Base-by-base conservation (phyloP, 2,797 vertebrate genomes). In the Taenioides sp. region DNA sequence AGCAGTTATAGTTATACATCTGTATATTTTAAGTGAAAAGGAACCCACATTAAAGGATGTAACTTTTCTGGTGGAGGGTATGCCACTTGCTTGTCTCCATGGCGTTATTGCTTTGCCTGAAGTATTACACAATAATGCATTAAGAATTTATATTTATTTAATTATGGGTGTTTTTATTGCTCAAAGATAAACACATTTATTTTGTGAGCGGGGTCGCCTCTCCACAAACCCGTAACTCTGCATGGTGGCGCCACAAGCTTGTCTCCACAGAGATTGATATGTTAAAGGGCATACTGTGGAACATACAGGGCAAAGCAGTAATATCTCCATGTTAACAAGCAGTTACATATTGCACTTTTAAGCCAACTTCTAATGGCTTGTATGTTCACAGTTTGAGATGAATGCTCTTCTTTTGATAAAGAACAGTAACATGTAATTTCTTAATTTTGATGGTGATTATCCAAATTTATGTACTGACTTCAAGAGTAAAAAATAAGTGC, bases 391-490 rank as follows among this genome's bases (percentile, higher is more conserved):
- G 7, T 54, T n/a, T 54, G 50, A 54, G 18, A 20, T n/a, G 50
- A 7, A 9, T n/a, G 50, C 20, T 25, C 14, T 60, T 59, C 58
- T n/a, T 59, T 31, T 17, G 14, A 16, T 31, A 31, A 16, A 17
- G 34, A 43, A 12, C 40, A 43, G 40, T 14, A 14, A 43, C 2
- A 14, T 43, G 2, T 12, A 14, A 12, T 43, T 12, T 43, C 12
- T 43, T 43, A 14, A 34, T 34, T 34, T 34, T 23, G n/a, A 22
- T 64, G 37, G 18, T 40, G 66, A 64, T 70, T 17, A 71, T 58
- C 7, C 22, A 2, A 20, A 57, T 76, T 62, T 65, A 59, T 78
- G 79, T 80, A 31, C 67, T 70, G n/a, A 69, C 40, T 54, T 37
- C 60, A 65, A 40, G 49, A 72, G 23, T 28, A 49, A 28, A 49